Base-by-base conservation (phyloP, 2,888 invertebrate genomes). In the Acronicta psi region DNA sequence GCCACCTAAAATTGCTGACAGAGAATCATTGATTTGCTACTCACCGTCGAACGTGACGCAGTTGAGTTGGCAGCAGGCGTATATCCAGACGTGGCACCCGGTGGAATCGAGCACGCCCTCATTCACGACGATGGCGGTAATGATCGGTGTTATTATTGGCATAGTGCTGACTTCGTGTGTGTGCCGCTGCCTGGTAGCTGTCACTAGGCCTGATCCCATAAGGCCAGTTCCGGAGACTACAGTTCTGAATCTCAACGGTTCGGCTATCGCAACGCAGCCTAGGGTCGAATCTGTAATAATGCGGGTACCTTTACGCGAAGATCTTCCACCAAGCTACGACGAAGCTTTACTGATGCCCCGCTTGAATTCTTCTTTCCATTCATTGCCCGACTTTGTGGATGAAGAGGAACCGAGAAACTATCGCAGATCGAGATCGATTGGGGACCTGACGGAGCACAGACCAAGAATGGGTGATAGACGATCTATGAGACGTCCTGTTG, bases 331-430 rank as follows among this genome's bases (percentile, higher is more conserved):
- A 0, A 96, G 95, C 11, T 97, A 97, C 77, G 96, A 96, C 58
- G 97, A 97, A 83, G 97, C 97, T 0, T 87, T 97, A 23, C 89
- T 96, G 34, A 96, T 97, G 96, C 96, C 97, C 9, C 95, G 96
- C 58, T 80, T 96, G 47, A 96, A 95, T 67, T 87, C 95, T 1
- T 96, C 96, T 0, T 95, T 95, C 71, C 95, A 95, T 71, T 96
- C 96, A 0, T 71, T 94, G 14, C 94, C 94, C 42, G 94, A 94
- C 64, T 91, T 94, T 18, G 81, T 94, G 0, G 92, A 92, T 16
- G 88, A 89, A 2, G 90, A 91, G n/a, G 69, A 84, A 68, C 61
- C 82, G 1, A 63, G 83, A 11, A 75, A 80, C 10, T 81, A 89
- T 60, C 84, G 94, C 1, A 85, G 94, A 54, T 94, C 94, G 0